Evolutionary conservation across 2,888 invertebrate species (phyloP), one percentile per base, ranked within the genome.

Genomic region (Cantharis nigra): DNA sequence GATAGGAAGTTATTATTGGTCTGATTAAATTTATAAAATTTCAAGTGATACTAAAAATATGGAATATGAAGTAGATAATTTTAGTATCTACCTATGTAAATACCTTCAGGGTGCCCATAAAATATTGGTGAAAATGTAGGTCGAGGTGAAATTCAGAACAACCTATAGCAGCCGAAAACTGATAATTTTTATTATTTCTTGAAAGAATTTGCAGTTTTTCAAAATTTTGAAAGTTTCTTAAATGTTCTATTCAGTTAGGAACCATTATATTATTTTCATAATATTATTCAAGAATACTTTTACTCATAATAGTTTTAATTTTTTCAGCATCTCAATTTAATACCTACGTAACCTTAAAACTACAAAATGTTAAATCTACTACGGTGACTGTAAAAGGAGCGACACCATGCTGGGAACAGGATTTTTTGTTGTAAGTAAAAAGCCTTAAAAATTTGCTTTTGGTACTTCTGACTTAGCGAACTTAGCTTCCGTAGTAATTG

Each of bases 301-400:
- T n/a, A 49, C 49, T 49, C 49, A 49, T 49, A 49, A 49, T n/a
- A 49, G 26, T 49, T 23, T 33, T 79, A 79, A 81, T 81, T 80
- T 86, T 91, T 90, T 83, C 92, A 95, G 94, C 94, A 91, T 93
- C 94, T 89, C 97, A 97, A 90, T 96, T 96, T 91, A 97, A 97
- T 91, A 96, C 97, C 83, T 98, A 98, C 92, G 97, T 97, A 89
- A 97, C 97, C 83, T 92, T 98, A 86, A 98, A 98, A 90, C 93
- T 98, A 84, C 98, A 98, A 91, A 98, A 97, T 93, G 98, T 98
- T 88, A 98, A 98, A 91, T 97, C 98, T 81, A 98, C 98, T 83
- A 98, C 98, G 86, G 96, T 97, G 87, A 96, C 97, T 86, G 98
- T 98, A 84, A 97, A 97, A 92, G 98, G 98, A 87, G 94, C 94